Conservation (phyloP, 2,888 invertebrate species). For the Drosophila nigritarsus region DNA sequence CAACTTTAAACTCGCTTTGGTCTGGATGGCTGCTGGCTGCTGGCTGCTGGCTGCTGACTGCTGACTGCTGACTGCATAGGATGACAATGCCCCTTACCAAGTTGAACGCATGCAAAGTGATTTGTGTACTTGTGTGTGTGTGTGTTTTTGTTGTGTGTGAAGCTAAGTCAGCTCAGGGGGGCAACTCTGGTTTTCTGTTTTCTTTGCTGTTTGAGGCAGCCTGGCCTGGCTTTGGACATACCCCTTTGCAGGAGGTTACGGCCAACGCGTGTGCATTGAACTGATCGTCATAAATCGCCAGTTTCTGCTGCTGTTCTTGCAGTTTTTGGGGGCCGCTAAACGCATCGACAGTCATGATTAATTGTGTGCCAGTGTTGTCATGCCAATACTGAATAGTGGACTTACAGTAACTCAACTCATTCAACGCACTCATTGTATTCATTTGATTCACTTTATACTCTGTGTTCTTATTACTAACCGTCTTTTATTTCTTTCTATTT, state of each 20-base stretch:
- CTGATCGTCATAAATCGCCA: constrained; percentile 71
- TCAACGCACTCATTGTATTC: constrained; percentile 10
- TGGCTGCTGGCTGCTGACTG: constrained; percentile 23
- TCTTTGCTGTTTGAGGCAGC: constrained; percentile 1
- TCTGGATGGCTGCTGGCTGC: constrained; percentile 37
- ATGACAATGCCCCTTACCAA: constrained; percentile 42
- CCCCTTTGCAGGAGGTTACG: constrained; percentile 70
- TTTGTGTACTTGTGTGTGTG: background rate
- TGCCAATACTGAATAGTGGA: constrained; percentile 35
- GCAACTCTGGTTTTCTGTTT: constrained; percentile 31
- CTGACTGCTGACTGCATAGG: constrained; percentile 17
- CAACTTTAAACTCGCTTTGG: constrained; percentile 76
- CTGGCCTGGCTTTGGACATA: constrained; percentile 30
- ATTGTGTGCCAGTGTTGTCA: constrained; percentile 49
- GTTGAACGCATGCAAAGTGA: constrained; percentile 64
- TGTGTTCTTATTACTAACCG: constrained; percentile 1
- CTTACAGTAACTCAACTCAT: constrained; percentile 7
- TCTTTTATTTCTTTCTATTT: background rate
- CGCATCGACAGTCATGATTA: constrained; percentile 56
- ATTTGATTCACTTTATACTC: constrained; percentile 19
- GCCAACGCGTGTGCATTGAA: constrained; percentile 66
- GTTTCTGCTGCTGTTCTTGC: background rate
- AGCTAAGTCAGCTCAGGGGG: constrained; percentile 41
- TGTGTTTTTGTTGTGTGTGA: background rate
- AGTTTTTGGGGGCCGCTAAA: constrained; percentile 6